Evolutionary conservation across 2,797 vertebrate genomes (phyloP).

Genomic region (Sebastes ruberrimus): DNA sequence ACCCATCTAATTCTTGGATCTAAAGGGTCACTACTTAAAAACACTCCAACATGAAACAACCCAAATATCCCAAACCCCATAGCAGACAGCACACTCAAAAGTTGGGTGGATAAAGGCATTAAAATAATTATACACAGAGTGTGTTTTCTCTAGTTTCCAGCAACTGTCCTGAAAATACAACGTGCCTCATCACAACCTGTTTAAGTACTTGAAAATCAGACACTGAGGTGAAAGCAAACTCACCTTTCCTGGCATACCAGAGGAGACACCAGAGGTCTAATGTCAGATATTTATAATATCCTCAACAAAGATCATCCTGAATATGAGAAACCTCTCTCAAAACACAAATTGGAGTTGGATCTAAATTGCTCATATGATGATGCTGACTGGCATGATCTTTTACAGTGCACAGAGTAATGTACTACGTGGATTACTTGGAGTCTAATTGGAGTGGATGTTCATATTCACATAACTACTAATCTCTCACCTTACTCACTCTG

Average conservation of each 20-base stretch:
- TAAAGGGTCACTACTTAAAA: neutral
- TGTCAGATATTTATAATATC: neutral
- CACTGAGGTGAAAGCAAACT: neutral
- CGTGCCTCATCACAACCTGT: neutral
- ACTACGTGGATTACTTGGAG: too few species aligned
- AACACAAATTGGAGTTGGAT: neutral
- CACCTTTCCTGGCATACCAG: neutral
- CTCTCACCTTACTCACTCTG: too few species aligned
- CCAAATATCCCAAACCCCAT: neutral
- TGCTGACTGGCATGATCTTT: neutral
- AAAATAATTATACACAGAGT: neutral
- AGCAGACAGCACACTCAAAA: neutral
- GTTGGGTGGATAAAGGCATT: neutral
- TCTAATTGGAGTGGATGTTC: too few species aligned
- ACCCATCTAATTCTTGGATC: too few species aligned
- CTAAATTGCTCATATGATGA: neutral
- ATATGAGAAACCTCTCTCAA: neutral
- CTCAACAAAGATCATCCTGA: neutral
- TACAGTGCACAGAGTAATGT: neutral
- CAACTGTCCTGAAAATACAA: neutral
- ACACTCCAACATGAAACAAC: neutral
- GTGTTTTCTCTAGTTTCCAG: neutral
- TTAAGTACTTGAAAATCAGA: neutral
- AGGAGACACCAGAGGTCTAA: neutral
- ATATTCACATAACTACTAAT: too few species aligned